These are phyloP conservation scores for Nannobrachium achirus DNA, from an alignment of 2,113 vertebrate species.

Conservation along the genomic window DNA sequence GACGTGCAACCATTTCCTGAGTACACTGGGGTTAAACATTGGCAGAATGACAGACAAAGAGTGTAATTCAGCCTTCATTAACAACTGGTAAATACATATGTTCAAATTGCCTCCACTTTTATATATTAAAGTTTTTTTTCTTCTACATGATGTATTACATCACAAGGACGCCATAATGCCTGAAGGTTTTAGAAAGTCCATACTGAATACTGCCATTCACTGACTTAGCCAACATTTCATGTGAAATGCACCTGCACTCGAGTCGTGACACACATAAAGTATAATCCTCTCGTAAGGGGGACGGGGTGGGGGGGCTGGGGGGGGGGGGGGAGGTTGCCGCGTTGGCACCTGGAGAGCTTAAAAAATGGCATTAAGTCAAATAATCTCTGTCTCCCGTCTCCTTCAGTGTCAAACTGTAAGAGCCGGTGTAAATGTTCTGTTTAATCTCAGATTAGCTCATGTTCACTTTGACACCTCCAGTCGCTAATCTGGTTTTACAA, in stretches of 20 bases:
- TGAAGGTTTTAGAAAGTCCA: too few species aligned
- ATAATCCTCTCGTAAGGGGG: conserved; percentile 57
- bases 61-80: neutral
- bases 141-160: too few species aligned
- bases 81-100: neutral
- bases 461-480: conserved; percentile 67
- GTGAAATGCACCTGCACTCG: conserved; percentile 9
- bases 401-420: conserved; percentile 52
- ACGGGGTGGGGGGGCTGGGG: conserved; percentile 18
- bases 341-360: conserved; percentile 64
- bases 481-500: conserved; percentile 67
- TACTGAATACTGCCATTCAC: too few species aligned
- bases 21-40: neutral
- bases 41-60: neutral
- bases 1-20: too few species aligned
- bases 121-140: too few species aligned
- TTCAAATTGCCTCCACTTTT: too few species aligned
- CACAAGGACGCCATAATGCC: too few species aligned
- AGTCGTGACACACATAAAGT: conserved; percentile 43
- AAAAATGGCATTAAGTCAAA: conserved; percentile 64
- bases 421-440: conserved; percentile 63
- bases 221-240: neutral
- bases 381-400: conserved; percentile 62
- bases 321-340: conserved; percentile 38
- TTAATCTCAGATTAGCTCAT: conserved; percentile 74